Evolutionary conservation across 1,140 invertebrate genomes (phyloP), one percentile per base, ranked within the genome.

Genomic region (Apis laboriosa): DNA sequence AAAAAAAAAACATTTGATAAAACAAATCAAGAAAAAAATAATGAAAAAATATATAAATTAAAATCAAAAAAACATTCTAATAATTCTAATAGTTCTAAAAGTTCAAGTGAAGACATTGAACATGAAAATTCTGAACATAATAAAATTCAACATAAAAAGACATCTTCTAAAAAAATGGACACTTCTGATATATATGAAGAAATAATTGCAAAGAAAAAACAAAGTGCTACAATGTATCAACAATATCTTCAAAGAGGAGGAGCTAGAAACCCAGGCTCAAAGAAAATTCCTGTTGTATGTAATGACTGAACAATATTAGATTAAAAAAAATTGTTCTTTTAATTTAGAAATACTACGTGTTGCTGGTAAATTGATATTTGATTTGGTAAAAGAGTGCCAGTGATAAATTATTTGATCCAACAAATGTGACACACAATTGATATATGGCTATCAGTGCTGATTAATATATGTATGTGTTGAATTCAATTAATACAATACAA

Each of bases 221-320:
- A 96, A 89, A 95, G 94, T 63, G 94, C 94, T 12, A 93, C 94
- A n/a, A 91, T 96, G 51, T 97, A 97, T 90, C 95, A 96, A 61
- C 95, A 96, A 79, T 98, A 97, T 91, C 94, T 97, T 60, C 95
- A 97, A 84, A 95, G 97, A 90, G 95, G 96, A 79, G 97, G 96
- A 51, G 97, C 97, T 13, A 95, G 96, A 89, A 95, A 98, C 94
- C 96, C 97, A 19, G 98, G 98, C 13, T 94, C 95, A 5, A 98
- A 98, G 93, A 96, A 97, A 92, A 96, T 98, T 70, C 98, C 98
- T 1, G 95, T 97, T 93, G 96, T 97, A 95, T 88, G 81, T 66
- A 78, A 76, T 43, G 80, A 72, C 4, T 19, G 63, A 11, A 28
- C n/a, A 70, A n/a, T 83, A 60, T 84, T 8, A 58, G 17, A 79